Conservation (phyloP, 1,140 invertebrate species). For the Bicyclus anynana region DNA sequence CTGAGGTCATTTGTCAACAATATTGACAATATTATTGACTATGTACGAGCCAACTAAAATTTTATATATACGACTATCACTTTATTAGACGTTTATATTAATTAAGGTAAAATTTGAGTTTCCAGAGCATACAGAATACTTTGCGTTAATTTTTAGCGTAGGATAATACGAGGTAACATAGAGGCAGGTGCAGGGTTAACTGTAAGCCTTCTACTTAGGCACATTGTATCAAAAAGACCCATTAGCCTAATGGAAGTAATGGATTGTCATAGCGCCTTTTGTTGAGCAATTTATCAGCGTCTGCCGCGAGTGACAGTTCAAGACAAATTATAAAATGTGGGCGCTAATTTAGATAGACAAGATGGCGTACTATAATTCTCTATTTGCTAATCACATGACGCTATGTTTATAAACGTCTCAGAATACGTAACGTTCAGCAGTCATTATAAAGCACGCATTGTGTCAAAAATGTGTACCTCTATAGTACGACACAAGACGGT, state of each 20-base stretch:
- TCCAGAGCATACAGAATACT: too few species aligned
- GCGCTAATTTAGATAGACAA: background rate
- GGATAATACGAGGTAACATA: constrained; percentile 3
- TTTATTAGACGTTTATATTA: too few species aligned
- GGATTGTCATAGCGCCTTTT: constrained; percentile 20
- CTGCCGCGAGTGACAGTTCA: background rate
- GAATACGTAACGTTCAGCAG: too few species aligned
- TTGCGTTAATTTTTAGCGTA: background rate
- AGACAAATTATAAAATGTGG: constrained; percentile 9
- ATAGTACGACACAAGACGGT: too few species aligned
- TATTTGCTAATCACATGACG: background rate
- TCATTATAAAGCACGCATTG: too few species aligned
- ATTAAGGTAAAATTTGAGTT: too few species aligned
- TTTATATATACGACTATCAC: too few species aligned
- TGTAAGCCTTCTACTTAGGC: background rate
- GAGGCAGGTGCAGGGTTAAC: background rate
- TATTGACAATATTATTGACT: too few species aligned
- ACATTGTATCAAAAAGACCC: constrained; percentile 21
- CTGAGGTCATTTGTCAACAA: too few species aligned
- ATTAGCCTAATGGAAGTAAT: constrained; percentile 13
- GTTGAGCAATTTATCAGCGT: constrained; percentile 13
- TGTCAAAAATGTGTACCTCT: too few species aligned
- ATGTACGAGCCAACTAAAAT: too few species aligned
- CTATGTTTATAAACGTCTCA: too few species aligned
- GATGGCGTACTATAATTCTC: background rate